phyloP scores from a whole-genome alignment of 2,888 invertebrate genomes.

The Tetragonula carbonaria region DNA sequence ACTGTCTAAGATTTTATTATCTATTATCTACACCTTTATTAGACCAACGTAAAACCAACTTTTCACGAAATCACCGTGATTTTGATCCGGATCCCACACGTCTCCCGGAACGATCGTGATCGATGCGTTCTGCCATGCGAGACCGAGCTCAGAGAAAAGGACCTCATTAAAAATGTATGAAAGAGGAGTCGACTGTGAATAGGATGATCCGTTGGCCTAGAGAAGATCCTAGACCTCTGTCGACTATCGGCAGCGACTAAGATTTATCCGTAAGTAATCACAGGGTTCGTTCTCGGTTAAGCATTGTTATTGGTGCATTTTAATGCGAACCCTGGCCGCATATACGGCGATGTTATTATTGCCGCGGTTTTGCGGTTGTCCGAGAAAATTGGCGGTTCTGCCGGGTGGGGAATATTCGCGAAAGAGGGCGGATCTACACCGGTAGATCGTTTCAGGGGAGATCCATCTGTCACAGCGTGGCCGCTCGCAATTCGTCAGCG shows the following conservation, averaged over 20 bases:
- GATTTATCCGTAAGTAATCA: slow-evolving; percentile 80
- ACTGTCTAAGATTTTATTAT: background rate
- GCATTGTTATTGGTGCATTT: slow-evolving; percentile 80
- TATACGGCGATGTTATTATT: slow-evolving; percentile 78
- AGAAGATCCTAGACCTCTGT: slow-evolving; percentile 56
- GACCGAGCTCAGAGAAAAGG: slow-evolving; percentile 1
- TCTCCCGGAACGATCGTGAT: slow-evolving; percentile 26
- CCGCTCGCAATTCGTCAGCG: slow-evolving; percentile 73
- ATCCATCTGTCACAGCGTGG: slow-evolving; percentile 77
- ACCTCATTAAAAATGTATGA: slow-evolving; percentile 68
- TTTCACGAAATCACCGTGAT: background rate
- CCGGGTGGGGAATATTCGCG: slow-evolving; percentile 41
- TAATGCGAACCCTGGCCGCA: slow-evolving; percentile 70
- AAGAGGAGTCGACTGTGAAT: slow-evolving; percentile 25
- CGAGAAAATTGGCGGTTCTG: slow-evolving; percentile 79
- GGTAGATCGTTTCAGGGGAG: slow-evolving; percentile 52
- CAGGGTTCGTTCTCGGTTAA: slow-evolving; percentile 71
- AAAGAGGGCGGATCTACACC: slow-evolving; percentile 62
- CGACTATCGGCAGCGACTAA: slow-evolving; percentile 74
- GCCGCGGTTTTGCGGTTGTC: slow-evolving; percentile 80
- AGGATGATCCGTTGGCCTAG: background rate
- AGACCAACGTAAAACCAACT: background rate
- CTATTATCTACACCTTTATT: background rate
- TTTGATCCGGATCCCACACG: slow-evolving; percentile 16
- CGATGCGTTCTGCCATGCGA: slow-evolving; percentile 37